Evolutionary conservation across 92 coral and sea anemone species (phyloP).

Genomic region (Porites rus): DNA sequence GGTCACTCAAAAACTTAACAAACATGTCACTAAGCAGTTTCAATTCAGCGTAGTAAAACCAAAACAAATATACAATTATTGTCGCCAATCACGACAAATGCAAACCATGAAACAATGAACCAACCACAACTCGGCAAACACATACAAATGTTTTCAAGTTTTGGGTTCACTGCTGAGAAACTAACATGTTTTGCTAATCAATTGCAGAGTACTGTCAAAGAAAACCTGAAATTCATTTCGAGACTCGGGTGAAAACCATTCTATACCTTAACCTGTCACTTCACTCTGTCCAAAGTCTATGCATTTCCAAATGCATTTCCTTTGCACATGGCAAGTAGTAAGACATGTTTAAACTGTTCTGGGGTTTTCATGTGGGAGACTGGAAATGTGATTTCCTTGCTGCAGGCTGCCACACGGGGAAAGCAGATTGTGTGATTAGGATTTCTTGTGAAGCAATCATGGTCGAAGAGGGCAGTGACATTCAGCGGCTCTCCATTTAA

Average conservation of each 20-base stretch:
- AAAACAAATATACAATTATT: no score
- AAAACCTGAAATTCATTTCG: background rate
- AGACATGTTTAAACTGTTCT: conserved; percentile 58
- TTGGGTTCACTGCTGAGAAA: no score
- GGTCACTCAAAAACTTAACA: no score
- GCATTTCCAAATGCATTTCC: conserved; percentile 63
- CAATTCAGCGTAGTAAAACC: no score
- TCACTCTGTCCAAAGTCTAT: conserved; percentile 13
- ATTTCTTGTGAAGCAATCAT: conserved; percentile 69
- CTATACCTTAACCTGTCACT: conserved; percentile 11
- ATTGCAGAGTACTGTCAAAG: background rate
- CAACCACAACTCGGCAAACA: background rate
- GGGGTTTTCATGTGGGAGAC: conserved; percentile 75
- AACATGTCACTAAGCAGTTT: no score
- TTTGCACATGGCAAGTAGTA: conserved; percentile 58
- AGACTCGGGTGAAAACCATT: conserved; percentile 20
- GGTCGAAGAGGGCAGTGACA: conserved; percentile 66
- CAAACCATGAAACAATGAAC: no score
- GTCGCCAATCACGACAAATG: no score
- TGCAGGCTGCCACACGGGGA: conserved; percentile 74
- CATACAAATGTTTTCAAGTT: no score
- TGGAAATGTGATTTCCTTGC: conserved; percentile 72
- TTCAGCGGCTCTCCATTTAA: conserved; percentile 68
- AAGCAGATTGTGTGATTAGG: conserved; percentile 80
- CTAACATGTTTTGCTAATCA: background rate